Evolutionary conservation across 2,113 vertebrate species (phyloP), one percentile per base, ranked within the genome.

Genomic region (Thamnophis sirtalis): DNA sequence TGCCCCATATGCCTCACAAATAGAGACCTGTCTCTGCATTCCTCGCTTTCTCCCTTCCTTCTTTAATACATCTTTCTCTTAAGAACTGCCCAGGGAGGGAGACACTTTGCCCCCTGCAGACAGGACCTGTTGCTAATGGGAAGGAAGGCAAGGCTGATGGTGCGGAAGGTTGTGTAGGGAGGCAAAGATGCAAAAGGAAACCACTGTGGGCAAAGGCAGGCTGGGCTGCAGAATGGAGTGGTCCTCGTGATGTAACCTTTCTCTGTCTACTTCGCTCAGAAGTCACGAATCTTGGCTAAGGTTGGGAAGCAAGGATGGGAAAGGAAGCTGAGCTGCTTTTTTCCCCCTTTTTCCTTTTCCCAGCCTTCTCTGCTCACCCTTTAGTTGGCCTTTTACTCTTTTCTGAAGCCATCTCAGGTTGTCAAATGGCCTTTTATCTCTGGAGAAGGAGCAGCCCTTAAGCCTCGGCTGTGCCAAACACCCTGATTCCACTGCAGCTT

Each of bases 331-430:
- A 22, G 24, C 55, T 93, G 0, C 80, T 26, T 87, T 56, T 56
- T 5, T 4, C 5, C 10, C 4, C 24, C 8, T 33, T 68, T 97
- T 97, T 98, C 92, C 97, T 96, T 96, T 94, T 0, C 5, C 92
- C 91, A 90, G 86, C 5, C 91, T 93, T 93, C 90, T 86, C 49
- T 0, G 0, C 89, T 91, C 91, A 33, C 24, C 86, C 93, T 51
- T 93, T 95, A 93, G 93, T 38, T 48, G 87, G 90, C 87, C 95
- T 98, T 98, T 98, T 98, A 97, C 97, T 97, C 97, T 98, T 91
- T 88, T 86, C 87, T 54, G 91, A 96, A 96, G 94, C 92, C 90
- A 80, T 9, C 33, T 7, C 89, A 1, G 94, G 85, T 89, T 92
- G 90, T 93, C 92, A 28, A 95, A 95, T 94, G 89, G 92, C 95